These are phyloP conservation scores for Myanophis thanlyinensis DNA, from an alignment of 2,113 vertebrate species.

Conservation along the genomic window DNA sequence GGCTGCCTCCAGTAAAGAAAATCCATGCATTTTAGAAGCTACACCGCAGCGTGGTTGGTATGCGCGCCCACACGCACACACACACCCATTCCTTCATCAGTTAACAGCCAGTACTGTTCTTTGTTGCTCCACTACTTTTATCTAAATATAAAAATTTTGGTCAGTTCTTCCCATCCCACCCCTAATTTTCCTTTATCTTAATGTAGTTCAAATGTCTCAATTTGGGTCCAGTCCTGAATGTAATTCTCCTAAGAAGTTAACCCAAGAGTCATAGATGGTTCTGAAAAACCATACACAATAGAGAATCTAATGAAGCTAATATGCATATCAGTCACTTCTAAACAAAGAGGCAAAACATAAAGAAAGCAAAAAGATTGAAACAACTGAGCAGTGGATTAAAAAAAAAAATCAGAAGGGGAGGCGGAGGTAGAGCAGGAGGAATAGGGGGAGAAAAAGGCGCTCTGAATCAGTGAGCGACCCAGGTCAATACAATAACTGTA, in stretches of 20 bases:
- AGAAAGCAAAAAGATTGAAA: conserved; percentile 54
- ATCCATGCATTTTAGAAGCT: too few species aligned
- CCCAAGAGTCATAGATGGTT: conserved; percentile 67
- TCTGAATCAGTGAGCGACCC: conserved; percentile 44
- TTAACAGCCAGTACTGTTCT: conserved; percentile 15
- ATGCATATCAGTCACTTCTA: conserved; percentile 63
- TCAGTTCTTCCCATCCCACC: background rate
- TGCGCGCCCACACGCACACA: too few species aligned
- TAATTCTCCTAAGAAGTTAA: conserved; percentile 63
- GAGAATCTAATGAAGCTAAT: conserved; percentile 56
- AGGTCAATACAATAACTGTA: conserved; percentile 64
- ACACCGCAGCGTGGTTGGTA: too few species aligned
- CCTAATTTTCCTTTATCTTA: background rate
- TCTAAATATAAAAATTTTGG: conserved; percentile 4
- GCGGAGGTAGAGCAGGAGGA: background rate
- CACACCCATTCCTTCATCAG: conserved; percentile 20
- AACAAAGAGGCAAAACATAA: conserved; percentile 60
- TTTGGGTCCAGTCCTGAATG: conserved; percentile 60
- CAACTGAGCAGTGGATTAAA: conserved; percentile 57
- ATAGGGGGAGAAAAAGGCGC: conserved; percentile 44
- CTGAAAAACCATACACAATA: conserved; percentile 58
- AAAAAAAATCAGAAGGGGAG: conserved; percentile 52
- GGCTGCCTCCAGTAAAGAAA: too few species aligned
- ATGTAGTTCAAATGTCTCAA: conserved; percentile 23
- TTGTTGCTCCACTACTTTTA: background rate